Evolutionary conservation across 2,797 vertebrate species (phyloP), one percentile per base, ranked within the genome.

Genomic region (Scolopax rusticola): DNA sequence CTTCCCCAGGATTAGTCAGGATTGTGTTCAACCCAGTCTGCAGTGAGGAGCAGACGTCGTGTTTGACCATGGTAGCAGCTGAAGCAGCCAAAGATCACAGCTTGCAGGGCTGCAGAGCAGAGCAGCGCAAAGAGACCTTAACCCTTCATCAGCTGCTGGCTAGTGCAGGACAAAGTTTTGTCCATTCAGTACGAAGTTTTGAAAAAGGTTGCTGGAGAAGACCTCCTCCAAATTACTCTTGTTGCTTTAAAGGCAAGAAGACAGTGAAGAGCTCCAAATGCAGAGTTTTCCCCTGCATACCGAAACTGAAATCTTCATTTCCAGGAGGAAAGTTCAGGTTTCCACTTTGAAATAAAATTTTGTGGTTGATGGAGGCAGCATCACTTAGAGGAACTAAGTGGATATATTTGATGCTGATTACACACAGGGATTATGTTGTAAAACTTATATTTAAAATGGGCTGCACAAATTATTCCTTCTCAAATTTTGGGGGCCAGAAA

Each of bases 31-130:
- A 45, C 50, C 68, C 33, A 8, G 63, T 45, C 80, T 71, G 77
- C 40, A 88, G 40, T 9, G 47, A 70, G 68, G 45, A 60, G 28
- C 38, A 77, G 87, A 30, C 7, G 0, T 33, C 63, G 47, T 71
- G 64, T 95, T 92, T 61, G 88, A 88, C 68, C 84, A 23, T 74
- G 71, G 83, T 43, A 57, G 70, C 80, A 56, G 73, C 54, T 65
- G 59, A 76, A 90, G 91, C 61, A 88, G 93, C 67, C 73, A 75
- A 91, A 90, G 70, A 95, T 63, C 93, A 70, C 54, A 28, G 47
- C 40, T 88, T 63, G 20, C 38, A 56, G 45, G 30, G 69, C 83
- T 90, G 77, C 48, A 87, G 64, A 87, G 48, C 43, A 47, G 63
- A 76, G 60, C 48, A 82, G 57, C 63, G 24, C 59, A 11, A 53